Percentiles rank a stretch among this genome's conserved stretches.
These are phyloP conservation scores for Sipha maydis DNA, from an alignment of 2,888 invertebrate genomes.

Conservation along the genomic window DNA sequence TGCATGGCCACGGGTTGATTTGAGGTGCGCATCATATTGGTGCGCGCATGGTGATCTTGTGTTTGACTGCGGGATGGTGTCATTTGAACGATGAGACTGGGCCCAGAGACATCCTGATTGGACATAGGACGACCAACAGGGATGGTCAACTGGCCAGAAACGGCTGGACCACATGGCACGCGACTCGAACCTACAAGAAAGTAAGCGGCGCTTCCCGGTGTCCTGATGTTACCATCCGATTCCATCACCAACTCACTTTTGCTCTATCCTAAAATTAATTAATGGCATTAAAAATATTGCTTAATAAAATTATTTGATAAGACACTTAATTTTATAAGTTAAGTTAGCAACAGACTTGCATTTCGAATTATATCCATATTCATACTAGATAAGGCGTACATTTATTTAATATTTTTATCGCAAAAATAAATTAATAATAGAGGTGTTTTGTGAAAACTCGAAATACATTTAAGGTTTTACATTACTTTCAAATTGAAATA, in stretches of 20 bases:
- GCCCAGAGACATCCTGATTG: constrained; percentile 56
- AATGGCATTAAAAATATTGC: not conserved
- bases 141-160: constrained; percentile 57
- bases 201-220: constrained; percentile 61
- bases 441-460: not conserved
- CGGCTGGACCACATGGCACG: constrained; percentile 56
- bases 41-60: constrained; percentile 59
- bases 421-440: not conserved
- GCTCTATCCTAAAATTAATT: constrained; percentile 52
- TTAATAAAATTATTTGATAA: not conserved
- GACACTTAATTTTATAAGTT: not conserved
- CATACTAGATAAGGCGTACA: not conserved
- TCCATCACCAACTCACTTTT: constrained; percentile 61
- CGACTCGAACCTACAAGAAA: constrained; percentile 61
- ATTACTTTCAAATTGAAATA: too few relatives aligned
- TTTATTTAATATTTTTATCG: not conserved
- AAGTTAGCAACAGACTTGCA: not conserved
- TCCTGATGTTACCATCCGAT: constrained; percentile 60
- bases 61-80: constrained; percentile 58
- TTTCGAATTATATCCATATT: not conserved
- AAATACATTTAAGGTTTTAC: too few relatives aligned
- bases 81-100: constrained; percentile 59
- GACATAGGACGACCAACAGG: constrained; percentile 58
- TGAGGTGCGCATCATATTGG: constrained; percentile 44
- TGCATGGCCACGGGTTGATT: constrained; percentile 58